Evolutionary conservation across 1,140 invertebrate species (phyloP).

Genomic region (Coptotermes formosanus): DNA sequence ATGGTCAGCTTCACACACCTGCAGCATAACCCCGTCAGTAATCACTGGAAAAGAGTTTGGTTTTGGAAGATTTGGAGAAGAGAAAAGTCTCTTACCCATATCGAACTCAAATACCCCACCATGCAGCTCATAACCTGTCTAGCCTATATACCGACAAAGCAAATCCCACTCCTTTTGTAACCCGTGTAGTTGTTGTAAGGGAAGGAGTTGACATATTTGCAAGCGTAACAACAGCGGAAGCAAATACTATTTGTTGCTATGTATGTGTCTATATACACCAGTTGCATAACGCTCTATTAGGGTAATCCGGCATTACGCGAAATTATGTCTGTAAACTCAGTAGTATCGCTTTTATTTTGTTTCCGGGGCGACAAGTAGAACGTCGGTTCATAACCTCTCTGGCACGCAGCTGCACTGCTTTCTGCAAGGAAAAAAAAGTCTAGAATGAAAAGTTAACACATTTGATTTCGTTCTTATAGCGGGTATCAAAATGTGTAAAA

Average conservation of each 20-base stretch:
- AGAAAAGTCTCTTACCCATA: too few relatives aligned
- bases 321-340: background rate
- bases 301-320: constrained; percentile 1
- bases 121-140: too few relatives aligned
- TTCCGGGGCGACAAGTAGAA: background rate
- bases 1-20: too few relatives aligned
- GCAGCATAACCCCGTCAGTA: too few relatives aligned
- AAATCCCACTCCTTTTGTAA: background rate
- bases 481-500: too few relatives aligned
- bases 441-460: background rate
- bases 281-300: background rate
- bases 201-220: background rate
- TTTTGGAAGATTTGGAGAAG: too few relatives aligned
- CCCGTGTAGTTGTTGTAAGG: background rate
- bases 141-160: too few relatives aligned
- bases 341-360: background rate
- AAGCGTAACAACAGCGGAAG: background rate
- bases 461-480: background rate
- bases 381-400: background rate
- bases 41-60: too few relatives aligned
- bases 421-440: background rate
- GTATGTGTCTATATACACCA: background rate
- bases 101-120: too few relatives aligned
- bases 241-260: background rate
- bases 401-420: background rate